A percentile compares a stretch with the other conserved stretches of the same genome.
Conservation (phyloP, 2,797 vertebrate genomes). For the Falco concolor region DNA sequence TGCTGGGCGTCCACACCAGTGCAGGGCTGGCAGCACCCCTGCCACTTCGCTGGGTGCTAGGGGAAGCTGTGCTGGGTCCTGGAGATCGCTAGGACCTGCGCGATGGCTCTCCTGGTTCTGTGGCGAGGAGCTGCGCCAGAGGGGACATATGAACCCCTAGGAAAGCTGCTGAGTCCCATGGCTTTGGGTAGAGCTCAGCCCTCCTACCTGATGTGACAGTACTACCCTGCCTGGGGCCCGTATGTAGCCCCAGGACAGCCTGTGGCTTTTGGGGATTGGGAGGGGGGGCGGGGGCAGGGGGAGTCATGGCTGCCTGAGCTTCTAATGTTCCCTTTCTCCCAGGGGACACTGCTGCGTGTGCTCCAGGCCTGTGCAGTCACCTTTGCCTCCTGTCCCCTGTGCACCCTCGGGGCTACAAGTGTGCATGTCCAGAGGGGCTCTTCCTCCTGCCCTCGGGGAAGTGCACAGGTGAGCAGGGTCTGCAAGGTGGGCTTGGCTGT, state of each 20-base stretch:
- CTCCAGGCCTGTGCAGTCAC: slow-evolving; percentile 72
- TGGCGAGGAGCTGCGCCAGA: fast-evolving
- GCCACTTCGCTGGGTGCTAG: background rate
- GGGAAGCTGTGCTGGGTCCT: background rate
- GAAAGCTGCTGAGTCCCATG: background rate
- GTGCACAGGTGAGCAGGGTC: slow-evolving; percentile 78
- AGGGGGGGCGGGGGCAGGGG: background rate
- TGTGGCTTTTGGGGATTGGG: background rate
- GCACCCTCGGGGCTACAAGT: slow-evolving; percentile 78
- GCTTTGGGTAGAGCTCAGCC: background rate
- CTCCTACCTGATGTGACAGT: background rate
- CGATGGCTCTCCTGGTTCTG: background rate
- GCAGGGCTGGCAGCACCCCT: background rate
- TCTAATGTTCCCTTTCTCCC: background rate
- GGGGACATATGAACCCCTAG: fast-evolving
- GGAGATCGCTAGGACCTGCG: background rate
- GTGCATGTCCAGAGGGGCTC: slow-evolving; percentile 79
- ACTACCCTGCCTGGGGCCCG: background rate
- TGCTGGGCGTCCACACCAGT: fast-evolving
- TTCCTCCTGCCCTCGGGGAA: slow-evolving; percentile 77
- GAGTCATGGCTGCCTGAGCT: background rate
- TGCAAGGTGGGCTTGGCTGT: background rate
- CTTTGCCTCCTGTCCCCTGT: slow-evolving; percentile 83
- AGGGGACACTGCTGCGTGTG: slow-evolving; percentile 72
- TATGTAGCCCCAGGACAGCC: background rate